Evolutionary conservation across 2,888 invertebrate species (phyloP), one percentile per base, ranked within the genome.

Genomic region (Cactoblastis cactorum): DNA sequence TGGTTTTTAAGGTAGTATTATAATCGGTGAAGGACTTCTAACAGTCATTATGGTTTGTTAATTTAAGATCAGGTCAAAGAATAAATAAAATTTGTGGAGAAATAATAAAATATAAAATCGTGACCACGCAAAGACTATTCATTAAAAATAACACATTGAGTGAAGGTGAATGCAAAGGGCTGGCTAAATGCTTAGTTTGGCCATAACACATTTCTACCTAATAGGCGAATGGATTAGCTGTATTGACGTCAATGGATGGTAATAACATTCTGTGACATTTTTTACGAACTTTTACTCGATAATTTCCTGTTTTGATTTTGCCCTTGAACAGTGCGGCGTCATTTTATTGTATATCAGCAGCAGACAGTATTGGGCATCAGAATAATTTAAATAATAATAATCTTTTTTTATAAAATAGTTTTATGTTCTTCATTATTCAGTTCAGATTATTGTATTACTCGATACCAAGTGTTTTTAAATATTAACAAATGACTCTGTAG

Each of bases 221-320:
- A 54, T 56, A 52, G 56, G 51, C 56, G 45, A 45, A 53, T 57
- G 52, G 61, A 69, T 69, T 62, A 67, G 54, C 57, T 64, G 49
- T 43, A 51, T 49, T 74, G 75, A 74, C 75, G 74, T 74, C 71
- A 75, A 63, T 65, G 53, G 55, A 51, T 46, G 48, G 47, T 53
- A 49, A 33, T 49, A 46, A 33, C 33, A 39, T 9, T 28, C 18
- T 15, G 37, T 19, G 22, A 41, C 28, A 19, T 55, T 14, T 53
- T 32, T 32, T 47, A 38, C 38, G n/a, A 45, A 38, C 34, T 37
- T 43, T 43, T 43, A 43, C 43, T 43, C 11, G 15, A 11, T 43
- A 11, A 32, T 15, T 43, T 32, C 43, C 43, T 28, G 28, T 15
- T 43, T 28, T 17, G 15, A n/a, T 4, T 11, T 28, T 28, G 28